Evolutionary conservation across 2,113 vertebrate species (phyloP).

Genomic region (Eurypyga helias): DNA sequence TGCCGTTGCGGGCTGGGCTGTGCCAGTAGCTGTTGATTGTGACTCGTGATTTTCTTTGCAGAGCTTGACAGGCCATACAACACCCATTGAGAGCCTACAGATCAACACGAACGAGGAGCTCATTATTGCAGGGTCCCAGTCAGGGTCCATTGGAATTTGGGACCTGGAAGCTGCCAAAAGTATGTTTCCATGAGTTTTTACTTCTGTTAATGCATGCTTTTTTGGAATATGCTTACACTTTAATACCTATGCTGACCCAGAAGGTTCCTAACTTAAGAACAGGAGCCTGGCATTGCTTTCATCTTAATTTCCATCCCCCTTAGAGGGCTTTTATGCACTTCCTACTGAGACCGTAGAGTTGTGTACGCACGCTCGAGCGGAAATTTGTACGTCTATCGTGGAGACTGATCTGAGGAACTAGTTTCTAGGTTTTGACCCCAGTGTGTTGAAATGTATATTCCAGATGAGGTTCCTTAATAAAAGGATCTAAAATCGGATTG

Average conservation of each 20-base stretch:
- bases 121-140: conserved; percentile 93
- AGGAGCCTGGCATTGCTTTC: neutral
- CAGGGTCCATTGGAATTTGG: conserved; percentile 94
- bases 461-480: neutral
- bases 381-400: neutral
- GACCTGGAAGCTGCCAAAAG: conserved; percentile 98
- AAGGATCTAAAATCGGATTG: neutral
- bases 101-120: conserved; percentile 91
- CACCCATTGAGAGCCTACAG: conserved; percentile 90
- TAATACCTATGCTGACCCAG: neutral
- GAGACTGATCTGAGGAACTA: neutral
- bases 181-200: conserved; percentile 62
- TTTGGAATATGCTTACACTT: neutral
- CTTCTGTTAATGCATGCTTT: neutral
- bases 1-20: neutral
- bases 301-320: neutral
- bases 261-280: neutral
- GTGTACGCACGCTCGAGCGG: neutral
- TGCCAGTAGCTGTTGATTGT: neutral
- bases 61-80: conserved; percentile 93
- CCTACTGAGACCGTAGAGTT: neutral
- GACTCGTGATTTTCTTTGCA: conserved; percentile 56
- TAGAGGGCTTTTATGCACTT: neutral
- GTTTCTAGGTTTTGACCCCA: neutral
- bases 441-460: neutral